Evolutionary conservation across 2,113 vertebrate genomes (phyloP).

Genomic region (Gnathonemus longibarbis): DNA sequence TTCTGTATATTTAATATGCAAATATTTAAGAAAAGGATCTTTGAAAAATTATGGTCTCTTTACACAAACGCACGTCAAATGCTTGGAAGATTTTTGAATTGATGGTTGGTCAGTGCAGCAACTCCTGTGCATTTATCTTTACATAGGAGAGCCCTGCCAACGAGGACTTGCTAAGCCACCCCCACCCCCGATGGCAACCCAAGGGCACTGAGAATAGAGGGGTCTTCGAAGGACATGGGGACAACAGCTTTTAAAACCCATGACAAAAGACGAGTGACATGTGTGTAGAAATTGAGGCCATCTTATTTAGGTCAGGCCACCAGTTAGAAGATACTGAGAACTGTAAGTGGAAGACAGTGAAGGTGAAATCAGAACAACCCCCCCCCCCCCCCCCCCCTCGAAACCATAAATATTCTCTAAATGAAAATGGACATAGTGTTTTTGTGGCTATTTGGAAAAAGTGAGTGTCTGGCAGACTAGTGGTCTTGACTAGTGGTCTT

Average conservation of each 20-base stretch:
- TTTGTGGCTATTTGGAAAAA: background rate
- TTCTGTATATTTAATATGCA: background rate
- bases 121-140: background rate
- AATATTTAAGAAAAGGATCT: background rate
- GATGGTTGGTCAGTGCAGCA: background rate
- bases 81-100: background rate
- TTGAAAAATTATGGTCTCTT: background rate
- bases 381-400: too few relatives aligned
- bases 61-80: background rate
- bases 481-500: too few relatives aligned
- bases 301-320: background rate
- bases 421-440: background rate
- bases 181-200: background rate
- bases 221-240: conserved; percentile 33
- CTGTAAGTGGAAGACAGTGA: background rate
- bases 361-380: too few relatives aligned
- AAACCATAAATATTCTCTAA: background rate
- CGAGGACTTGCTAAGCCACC: background rate
- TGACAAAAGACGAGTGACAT: background rate
- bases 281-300: background rate
- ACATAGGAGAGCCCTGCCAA: background rate
- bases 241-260: conserved; percentile 25
- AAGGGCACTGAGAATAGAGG: conserved; percentile 20
- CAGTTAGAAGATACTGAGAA: background rate
- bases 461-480: background rate